These are phyloP conservation scores for Catalaphyllia jardinei DNA, from an alignment of 64 coral and sea anemone genomes.

Conservation along the genomic window DNA sequence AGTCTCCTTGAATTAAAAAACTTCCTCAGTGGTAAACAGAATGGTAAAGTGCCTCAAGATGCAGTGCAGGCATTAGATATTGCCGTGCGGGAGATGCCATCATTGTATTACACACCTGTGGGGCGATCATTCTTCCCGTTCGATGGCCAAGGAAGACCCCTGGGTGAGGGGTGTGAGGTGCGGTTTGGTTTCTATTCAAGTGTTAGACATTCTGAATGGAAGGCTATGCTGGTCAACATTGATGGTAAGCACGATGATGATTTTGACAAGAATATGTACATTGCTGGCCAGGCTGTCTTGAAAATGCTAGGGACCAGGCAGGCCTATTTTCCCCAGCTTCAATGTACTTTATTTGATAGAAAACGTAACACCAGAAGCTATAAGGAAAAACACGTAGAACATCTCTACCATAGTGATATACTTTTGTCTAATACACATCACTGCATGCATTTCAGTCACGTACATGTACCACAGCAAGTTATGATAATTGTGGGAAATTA, in stretches of 20 bases:
- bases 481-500: too few relatives aligned
- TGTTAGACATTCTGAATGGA: conserved; percentile 89
- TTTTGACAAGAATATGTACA: not conserved
- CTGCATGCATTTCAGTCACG: too few relatives aligned
- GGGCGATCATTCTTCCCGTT: conserved; percentile 82
- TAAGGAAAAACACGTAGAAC: too few relatives aligned
- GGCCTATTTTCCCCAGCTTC: too few relatives aligned
- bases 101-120: conserved; percentile 60
- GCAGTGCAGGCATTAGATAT: conserved; percentile 75
- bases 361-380: too few relatives aligned
- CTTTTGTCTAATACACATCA: too few relatives aligned
- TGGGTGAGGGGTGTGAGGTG: conserved; percentile 87
- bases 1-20: conserved; percentile 52
- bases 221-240: conserved; percentile 87
- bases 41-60: conserved; percentile 50
- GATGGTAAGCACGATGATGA: conserved; percentile 65
- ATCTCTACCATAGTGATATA: too few relatives aligned
- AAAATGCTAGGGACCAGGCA: too few relatives aligned
- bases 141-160: not conserved
- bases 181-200: conserved; percentile 88
- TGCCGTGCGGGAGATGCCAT: conserved; percentile 77
- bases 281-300: too few relatives aligned
- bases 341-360: too few relatives aligned
- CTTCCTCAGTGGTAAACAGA: conserved; percentile 48
- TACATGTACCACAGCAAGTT: too few relatives aligned